Base-by-base conservation (phyloP, 2,888 invertebrate genomes). In the Oxytorus armatus region DNA sequence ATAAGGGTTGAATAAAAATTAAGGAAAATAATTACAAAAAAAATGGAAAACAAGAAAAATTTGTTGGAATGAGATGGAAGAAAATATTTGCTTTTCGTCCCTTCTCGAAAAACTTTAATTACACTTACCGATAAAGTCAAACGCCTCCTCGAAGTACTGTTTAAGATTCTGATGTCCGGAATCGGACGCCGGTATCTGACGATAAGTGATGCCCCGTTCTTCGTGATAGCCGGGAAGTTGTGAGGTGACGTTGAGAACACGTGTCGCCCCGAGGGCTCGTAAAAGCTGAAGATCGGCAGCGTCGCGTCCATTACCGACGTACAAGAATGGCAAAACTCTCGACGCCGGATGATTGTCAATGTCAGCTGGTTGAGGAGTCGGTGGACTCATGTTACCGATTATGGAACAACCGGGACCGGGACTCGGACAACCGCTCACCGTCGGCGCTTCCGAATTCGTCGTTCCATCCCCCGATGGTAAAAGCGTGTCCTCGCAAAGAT, bases 111-210 rank as follows among this genome's bases (percentile, higher is more conserved):
- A 39, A n/a, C n/a, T 2, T 29, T 1, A 0, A 29, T 21, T 23
- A 42, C 4, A 44, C 95, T 95, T 92, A 97, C 97, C 97, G 88
- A 97, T 97, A 92, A 97, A 97, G 89, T 96, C 95, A 92, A 95
- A 96, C 87, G 97, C 96, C 92, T 97, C 96, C 90, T 96, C 96
- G 93, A 97, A 97, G 93, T 96, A 97, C 93, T 97, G 97, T 89
- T 96, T 96, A 80, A 97, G 95, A 93, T 97, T 97, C 92, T 97
- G 97, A 89, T 96, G 96, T 63, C 96, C 95, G 83, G 96, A 96
- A 93, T 97, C 97, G 81, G 95, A 94, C 85, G 97, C 97, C 76
- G 96, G 96, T 90, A 97, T 95, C 90, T 96, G 95, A 92, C 95
- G 95, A 92, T 96, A 96, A 79, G 93, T 93, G 87, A 95, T 94